Percentiles rank a stretch among this genome's conserved stretches.
Evolutionary conservation across 2,888 invertebrate species (phyloP).

Genomic region (Drepana falcataria): DNA sequence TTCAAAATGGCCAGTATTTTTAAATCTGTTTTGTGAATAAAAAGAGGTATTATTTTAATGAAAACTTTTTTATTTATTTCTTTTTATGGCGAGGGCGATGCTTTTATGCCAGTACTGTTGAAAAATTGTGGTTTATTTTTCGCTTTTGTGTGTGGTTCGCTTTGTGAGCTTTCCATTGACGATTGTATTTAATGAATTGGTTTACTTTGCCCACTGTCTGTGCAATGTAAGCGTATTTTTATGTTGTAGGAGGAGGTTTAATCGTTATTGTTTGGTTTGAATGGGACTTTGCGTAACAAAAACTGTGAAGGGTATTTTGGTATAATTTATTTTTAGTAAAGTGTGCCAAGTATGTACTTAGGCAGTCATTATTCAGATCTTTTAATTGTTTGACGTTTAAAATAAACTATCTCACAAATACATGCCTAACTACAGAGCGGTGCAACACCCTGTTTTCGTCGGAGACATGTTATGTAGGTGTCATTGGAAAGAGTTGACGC

Average conservation of each 20-base stretch:
- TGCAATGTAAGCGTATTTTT: constrained; percentile 38
- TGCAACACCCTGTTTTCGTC: too few species aligned
- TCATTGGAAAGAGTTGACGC: too few species aligned
- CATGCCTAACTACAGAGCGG: too few species aligned
- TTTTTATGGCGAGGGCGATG: constrained; percentile 27
- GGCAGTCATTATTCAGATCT: too few species aligned
- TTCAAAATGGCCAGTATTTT: constrained; percentile 65
- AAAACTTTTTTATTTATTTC: constrained; percentile 31
- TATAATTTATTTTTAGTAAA: background rate
- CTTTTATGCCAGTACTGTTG: constrained; percentile 15
- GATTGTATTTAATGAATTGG: constrained; percentile 41
- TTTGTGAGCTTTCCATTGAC: constrained; percentile 41
- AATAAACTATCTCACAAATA: too few species aligned
- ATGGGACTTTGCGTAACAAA: background rate
- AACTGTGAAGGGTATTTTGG: background rate
- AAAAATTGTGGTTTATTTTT: constrained; percentile 21
- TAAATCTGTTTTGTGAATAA: constrained; percentile 43
- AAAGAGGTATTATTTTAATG: constrained; percentile 58
- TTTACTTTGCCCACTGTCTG: constrained; percentile 34
- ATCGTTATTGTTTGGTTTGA: constrained; percentile 15
- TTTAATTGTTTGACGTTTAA: too few species aligned
- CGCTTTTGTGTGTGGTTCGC: constrained; percentile 39
- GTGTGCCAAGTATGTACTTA: background rate
- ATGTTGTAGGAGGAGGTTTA: constrained; percentile 10
- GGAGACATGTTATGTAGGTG: too few species aligned